phyloP scores from a whole-genome alignment of 2,888 invertebrate species.

The Microdon myrmicae region DNA sequence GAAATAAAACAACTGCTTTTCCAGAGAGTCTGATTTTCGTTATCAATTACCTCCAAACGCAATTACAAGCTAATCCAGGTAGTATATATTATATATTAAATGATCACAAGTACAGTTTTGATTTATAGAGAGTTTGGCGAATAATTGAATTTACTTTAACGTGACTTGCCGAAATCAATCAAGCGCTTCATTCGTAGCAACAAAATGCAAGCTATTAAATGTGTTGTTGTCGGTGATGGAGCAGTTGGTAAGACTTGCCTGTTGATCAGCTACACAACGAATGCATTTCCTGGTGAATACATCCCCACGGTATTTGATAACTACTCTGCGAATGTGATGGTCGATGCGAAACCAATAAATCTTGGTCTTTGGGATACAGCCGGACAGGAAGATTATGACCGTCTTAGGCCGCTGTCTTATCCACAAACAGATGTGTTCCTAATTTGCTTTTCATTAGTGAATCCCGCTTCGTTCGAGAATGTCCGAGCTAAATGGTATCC shows the following conservation, averaged over 20 bases:
- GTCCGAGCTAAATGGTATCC: slow-evolving; percentile 65
- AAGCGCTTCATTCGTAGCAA: too few species aligned
- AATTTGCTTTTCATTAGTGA: slow-evolving; percentile 64
- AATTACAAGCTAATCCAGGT: too few species aligned
- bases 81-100: too few species aligned
- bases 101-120: too few species aligned
- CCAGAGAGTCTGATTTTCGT: too few species aligned
- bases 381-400: slow-evolving; percentile 64
- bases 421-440: slow-evolving; percentile 64
- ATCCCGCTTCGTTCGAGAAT: slow-evolving; percentile 65
- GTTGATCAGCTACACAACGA: slow-evolving; percentile 65
- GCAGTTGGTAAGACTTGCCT: slow-evolving; percentile 65
- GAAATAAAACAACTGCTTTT: too few species aligned
- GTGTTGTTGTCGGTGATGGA: slow-evolving; percentile 65
- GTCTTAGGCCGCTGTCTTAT: slow-evolving; percentile 62
- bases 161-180: too few species aligned
- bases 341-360: slow-evolving; percentile 64
- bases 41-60: too few species aligned
- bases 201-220: slow-evolving; percentile 64
- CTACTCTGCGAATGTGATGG: slow-evolving; percentile 65
- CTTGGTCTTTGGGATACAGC: slow-evolving; percentile 65
- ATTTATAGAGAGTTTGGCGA: too few species aligned
- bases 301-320: slow-evolving; percentile 65
- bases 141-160: too few species aligned
- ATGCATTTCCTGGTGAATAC: slow-evolving; percentile 65